Evolutionary conservation across 1,140 invertebrate species (phyloP).

Genomic region (Neotoxoptera formosana): DNA sequence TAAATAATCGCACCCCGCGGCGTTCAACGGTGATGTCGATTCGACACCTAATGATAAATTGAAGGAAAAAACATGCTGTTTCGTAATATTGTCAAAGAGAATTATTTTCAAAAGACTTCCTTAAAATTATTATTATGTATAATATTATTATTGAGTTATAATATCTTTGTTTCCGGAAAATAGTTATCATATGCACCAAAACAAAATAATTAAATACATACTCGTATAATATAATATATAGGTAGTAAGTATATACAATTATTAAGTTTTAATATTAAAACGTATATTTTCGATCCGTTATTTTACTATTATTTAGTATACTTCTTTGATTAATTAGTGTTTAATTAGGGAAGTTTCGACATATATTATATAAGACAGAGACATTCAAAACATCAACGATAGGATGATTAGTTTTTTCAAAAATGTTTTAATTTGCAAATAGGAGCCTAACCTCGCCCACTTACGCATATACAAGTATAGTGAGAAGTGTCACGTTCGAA

Average conservation of each 20-base stretch:
- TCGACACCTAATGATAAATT: not conserved
- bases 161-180: not conserved
- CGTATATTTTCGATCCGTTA: not conserved
- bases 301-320: not conserved
- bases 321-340: not conserved
- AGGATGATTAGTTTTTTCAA: not conserved
- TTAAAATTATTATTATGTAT: not conserved
- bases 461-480: not conserved
- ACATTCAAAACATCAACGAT: not conserved
- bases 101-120: not conserved
- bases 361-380: not conserved
- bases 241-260: too few species aligned
- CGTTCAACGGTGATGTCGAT: not conserved
- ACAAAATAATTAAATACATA: not conserved
- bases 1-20: not conserved
- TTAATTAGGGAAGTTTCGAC: not conserved
- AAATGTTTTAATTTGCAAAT: not conserved
- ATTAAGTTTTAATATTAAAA: too few species aligned
- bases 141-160: not conserved
- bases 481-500: not conserved
- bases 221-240: not conserved
- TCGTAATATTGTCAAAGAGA: too few species aligned
- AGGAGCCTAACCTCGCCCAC: not conserved
- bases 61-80: not conserved
- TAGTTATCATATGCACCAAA: not conserved